Evolutionary conservation across 2,888 invertebrate genomes (phyloP).

Genomic region (Euphydryas editha): DNA sequence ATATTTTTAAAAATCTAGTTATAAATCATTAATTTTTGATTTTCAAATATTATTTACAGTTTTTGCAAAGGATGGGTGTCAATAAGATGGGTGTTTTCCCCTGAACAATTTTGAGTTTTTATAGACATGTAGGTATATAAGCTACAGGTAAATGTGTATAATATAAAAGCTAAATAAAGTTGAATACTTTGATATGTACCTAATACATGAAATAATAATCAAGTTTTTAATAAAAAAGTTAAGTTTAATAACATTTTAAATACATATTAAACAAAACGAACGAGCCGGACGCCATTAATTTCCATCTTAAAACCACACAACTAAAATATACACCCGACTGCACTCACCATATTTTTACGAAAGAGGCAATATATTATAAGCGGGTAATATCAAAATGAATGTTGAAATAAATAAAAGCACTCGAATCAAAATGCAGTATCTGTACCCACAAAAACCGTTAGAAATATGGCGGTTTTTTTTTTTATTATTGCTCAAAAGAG

Average conservation of each 20-base stretch:
- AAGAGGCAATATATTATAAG: slow-evolving; percentile 40
- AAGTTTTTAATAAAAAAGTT: no score
- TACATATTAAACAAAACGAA: slow-evolving; percentile 15
- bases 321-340: slow-evolving; percentile 22
- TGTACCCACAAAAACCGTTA: slow-evolving; percentile 45
- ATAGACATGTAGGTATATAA: no score
- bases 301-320: slow-evolving; percentile 32
- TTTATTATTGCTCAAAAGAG: slow-evolving; percentile 44
- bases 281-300: slow-evolving; percentile 26
- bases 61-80: no score
- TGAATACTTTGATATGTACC: no score
- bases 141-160: no score
- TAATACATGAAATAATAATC: no score
- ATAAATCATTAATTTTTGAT: no score
- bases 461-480: slow-evolving; percentile 45
- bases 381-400: slow-evolving; percentile 39
- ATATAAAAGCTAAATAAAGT: no score
- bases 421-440: slow-evolving; percentile 40
- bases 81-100: no score
- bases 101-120: no score
- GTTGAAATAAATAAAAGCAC: slow-evolving; percentile 38
- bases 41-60: no score
- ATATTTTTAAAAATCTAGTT: no score
- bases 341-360: slow-evolving; percentile 24
- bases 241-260: slow-evolving; percentile 28